Base-by-base conservation (phyloP, 1,140 invertebrate genomes). In the Caenorhabditis latens region DNA sequence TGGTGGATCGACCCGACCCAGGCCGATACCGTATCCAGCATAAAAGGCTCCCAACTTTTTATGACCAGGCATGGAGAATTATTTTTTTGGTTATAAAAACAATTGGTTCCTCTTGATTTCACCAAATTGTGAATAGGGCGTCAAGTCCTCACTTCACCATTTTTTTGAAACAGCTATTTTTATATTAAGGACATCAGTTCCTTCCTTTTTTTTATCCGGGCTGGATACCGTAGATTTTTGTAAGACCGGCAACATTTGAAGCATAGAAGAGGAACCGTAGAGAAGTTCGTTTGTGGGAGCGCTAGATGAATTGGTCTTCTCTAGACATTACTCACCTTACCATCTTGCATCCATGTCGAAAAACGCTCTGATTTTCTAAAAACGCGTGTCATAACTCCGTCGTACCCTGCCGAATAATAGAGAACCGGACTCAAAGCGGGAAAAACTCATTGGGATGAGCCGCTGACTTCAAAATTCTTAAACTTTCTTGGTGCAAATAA, bases 101-200 rank as follows among this genome's bases (percentile, higher is more conserved):
- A 50, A 50, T 50, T 1, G 14, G 19, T 58, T 58, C 55, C 55
- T 58, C 55, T 58, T 16, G n/a, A 7, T 58, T 58, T 58, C 55
- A 58, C 6, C 19, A 58, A 58, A 58, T 19, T 14, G 13, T 19
- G 55, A 11, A 58, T n/a, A 19, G 14, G 55, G 55, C 13, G 55
- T 14, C 6, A 58, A 19, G 19, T 1, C 55, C 4, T n/a, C 55
- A 58, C 14, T 58, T 7, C 14, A 50, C 50, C 32, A 50, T 50
- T 50, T 58, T 58, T 58, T 58, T n/a, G 55, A 58, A 58, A 58
- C 50, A 50, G 55, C 55, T 58, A 58, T 58, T 58, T 58, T 19
- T 4, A n/a, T 19, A 19, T 19, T n/a, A 58, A 58, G 19, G 32
- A 32, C 32, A 32, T 32, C 32, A 32, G 32, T 32, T 32, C 32